These are phyloP conservation scores for Actinopyga echinites DNA, from an alignment of 53 echinoderm and acorn worm species.

Conservation along the genomic window DNA sequence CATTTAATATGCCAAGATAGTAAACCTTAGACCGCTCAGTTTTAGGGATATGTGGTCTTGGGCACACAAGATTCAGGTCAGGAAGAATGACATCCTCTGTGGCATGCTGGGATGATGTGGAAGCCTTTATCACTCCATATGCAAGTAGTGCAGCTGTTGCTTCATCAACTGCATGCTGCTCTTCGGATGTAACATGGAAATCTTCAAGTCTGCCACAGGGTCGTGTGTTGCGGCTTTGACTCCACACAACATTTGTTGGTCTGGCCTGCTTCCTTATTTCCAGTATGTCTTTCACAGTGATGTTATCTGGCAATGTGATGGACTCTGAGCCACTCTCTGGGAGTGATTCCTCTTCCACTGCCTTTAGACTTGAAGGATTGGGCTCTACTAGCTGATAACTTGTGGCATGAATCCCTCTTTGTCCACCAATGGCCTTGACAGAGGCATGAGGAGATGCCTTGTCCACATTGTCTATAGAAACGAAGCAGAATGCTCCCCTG, in stretches of 20 bases:
- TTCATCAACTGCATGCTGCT: neutral
- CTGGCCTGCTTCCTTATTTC: neutral
- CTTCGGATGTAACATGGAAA: neutral
- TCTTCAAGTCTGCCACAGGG: neutral
- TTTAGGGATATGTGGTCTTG: neutral
- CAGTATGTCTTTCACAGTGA: neutral
- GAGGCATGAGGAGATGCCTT: too few relatives aligned
- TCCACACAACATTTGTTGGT: neutral
- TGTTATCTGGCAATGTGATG: neutral
- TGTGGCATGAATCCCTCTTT: too few relatives aligned
- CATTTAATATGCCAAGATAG: constrained; percentile 40
- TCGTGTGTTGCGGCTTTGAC: neutral
- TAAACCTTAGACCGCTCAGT: constrained; percentile 25
- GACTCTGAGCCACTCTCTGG: too few relatives aligned
- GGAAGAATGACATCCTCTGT: neutral
- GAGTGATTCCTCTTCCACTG: too few relatives aligned
- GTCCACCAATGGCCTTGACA: too few relatives aligned
- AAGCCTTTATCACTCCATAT: too few relatives aligned
- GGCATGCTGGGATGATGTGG: neutral
- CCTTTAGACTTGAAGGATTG: too few relatives aligned
- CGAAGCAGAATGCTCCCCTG: too few relatives aligned
- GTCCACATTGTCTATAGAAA: too few relatives aligned
- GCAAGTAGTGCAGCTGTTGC: too few relatives aligned
- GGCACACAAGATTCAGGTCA: constrained; percentile 1
- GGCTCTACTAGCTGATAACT: too few relatives aligned